Conservation (phyloP, 2,888 invertebrate species). For the Mythimna pallens region DNA sequence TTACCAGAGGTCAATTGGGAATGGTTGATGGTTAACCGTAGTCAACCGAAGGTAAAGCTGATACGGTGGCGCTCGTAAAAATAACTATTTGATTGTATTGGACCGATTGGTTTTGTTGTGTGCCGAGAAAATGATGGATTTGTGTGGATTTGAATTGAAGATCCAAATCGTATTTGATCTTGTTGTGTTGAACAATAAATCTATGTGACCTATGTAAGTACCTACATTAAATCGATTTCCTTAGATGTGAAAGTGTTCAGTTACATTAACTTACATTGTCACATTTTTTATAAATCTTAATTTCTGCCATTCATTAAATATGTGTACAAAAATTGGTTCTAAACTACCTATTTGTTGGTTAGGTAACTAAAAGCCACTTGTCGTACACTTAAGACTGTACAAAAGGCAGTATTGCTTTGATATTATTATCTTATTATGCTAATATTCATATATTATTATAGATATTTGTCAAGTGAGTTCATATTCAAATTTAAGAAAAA, state of each 20-base stretch:
- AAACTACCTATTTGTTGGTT: too few species aligned
- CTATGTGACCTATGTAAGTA: not conserved
- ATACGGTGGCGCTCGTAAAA: slow-evolving; percentile 68
- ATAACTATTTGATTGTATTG: slow-evolving; percentile 68
- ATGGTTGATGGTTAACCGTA: slow-evolving; percentile 65
- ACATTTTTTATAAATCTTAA: too few species aligned
- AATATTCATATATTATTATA: too few species aligned
- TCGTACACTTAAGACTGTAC: too few species aligned
- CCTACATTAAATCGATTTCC: not conserved
- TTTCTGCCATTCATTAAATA: too few species aligned
- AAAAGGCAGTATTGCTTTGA: slow-evolving; percentile 1
- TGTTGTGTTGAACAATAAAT: slow-evolving; percentile 19
- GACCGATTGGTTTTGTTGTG: slow-evolving; percentile 65
- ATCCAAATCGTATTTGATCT: slow-evolving; percentile 38
- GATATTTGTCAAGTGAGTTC: not conserved
- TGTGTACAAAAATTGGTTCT: too few species aligned
- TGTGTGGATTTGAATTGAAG: slow-evolving; percentile 56
- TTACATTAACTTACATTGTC: too few species aligned
- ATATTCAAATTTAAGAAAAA: too few species aligned
- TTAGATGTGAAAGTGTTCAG: not conserved
- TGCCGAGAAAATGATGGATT: slow-evolving; percentile 61
- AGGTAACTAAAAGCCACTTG: too few species aligned
- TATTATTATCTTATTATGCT: not conserved
- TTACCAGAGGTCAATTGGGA: slow-evolving; percentile 57
- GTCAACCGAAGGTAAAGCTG: slow-evolving; percentile 65